Evolutionary conservation across 2,113 vertebrate genomes (phyloP).

Genomic region (Phalacrocorax pelagicus): DNA sequence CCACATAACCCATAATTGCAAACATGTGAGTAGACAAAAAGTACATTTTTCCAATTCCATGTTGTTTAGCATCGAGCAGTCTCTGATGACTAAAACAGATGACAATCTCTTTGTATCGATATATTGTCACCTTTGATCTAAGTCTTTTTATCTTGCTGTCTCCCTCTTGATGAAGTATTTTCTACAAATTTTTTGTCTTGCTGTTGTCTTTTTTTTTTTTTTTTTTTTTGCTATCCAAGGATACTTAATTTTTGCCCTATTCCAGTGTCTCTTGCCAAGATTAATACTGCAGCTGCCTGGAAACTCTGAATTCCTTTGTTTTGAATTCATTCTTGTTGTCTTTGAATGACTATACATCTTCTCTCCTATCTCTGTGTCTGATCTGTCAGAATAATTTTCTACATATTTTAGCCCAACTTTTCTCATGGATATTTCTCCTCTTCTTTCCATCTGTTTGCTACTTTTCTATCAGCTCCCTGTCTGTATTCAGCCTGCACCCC

Average conservation of each 20-base stretch:
- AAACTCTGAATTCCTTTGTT: constrained; percentile 53
- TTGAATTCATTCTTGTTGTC: constrained; percentile 7
- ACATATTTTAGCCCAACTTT: background rate
- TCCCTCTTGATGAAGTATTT: background rate
- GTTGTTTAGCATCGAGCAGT: background rate
- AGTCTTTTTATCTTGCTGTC: background rate
- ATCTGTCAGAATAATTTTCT: background rate
- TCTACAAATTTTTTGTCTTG: background rate
- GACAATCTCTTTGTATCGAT: background rate
- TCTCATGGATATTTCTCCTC: background rate
- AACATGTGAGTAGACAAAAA: background rate
- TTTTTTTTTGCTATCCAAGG: background rate
- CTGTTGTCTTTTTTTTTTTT: background rate
- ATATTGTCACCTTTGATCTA: background rate
- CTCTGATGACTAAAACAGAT: background rate
- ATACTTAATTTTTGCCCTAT: constrained; percentile 18
- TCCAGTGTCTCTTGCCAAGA: constrained; percentile 7
- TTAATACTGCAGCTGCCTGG: constrained; percentile 61
- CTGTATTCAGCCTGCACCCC: background rate
- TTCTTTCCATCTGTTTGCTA: background rate
- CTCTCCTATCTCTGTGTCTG: background rate
- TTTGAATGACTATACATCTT: background rate
- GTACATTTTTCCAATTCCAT: background rate
- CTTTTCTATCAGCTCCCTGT: background rate
- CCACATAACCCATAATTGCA: background rate